Evolutionary conservation across 2,113 vertebrate species (phyloP).

Genomic region (Silurus meridionalis): DNA sequence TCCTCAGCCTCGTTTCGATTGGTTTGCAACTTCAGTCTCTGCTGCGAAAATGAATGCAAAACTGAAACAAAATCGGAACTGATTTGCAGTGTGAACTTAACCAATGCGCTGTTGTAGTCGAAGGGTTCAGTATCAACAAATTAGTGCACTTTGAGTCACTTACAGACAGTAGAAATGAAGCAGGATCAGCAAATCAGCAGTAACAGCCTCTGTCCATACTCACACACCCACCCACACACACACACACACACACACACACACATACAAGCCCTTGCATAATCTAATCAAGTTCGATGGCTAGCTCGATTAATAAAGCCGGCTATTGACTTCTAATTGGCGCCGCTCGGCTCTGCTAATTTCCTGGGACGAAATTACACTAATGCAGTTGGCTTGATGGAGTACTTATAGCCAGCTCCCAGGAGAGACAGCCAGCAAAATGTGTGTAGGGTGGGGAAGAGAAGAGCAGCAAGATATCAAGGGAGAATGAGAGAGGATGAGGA

Average conservation of each 20-base stretch:
- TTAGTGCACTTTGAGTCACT: constrained; percentile 69
- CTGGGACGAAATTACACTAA: constrained; percentile 82
- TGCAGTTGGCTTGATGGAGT: constrained; percentile 81
- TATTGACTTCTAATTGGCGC: constrained; percentile 99
- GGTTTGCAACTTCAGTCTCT: neutral
- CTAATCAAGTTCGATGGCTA: constrained; percentile 98
- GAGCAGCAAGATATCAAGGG: constrained; percentile 48
- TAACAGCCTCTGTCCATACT: constrained; percentile 43
- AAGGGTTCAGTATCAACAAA: constrained; percentile 74
- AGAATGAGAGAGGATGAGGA: constrained; percentile 25
- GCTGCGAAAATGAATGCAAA: neutral
- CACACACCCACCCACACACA: constrained; percentile 52
- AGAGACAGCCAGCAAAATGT: constrained; percentile 74
- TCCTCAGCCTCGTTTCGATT: neutral
- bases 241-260: constrained; percentile 49
- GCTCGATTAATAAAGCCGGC: constrained; percentile 88
- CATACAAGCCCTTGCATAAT: constrained; percentile 77
- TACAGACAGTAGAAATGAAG: constrained; percentile 74
- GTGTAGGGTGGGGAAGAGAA: constrained; percentile 61
- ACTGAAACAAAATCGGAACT: too few species aligned
- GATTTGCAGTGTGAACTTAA: neutral
- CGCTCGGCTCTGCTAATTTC: constrained; percentile 98
- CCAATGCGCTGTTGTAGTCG: constrained; percentile 50
- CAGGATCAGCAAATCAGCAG: constrained; percentile 74
- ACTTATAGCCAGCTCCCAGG: constrained; percentile 75